phyloP scores from a whole-genome alignment of 2,797 vertebrate species.

The Neosilurus hyrtlii region DNA sequence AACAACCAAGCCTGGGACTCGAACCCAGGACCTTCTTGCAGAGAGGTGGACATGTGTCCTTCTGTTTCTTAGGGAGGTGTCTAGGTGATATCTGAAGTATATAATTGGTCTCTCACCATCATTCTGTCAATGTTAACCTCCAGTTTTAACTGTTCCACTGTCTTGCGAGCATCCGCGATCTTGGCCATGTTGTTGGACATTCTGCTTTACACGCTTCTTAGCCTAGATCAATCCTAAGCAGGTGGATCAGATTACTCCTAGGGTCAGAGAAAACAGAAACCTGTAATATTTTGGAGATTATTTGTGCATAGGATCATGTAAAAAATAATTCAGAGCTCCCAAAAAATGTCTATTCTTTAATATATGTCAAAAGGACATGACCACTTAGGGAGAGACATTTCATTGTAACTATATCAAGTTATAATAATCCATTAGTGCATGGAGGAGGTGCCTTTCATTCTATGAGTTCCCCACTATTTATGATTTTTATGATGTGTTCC shows the following conservation, averaged over 20 bases:
- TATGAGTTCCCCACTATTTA: background rate
- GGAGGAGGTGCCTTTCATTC: too few species aligned
- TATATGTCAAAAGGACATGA: too few species aligned
- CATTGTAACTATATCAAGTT: too few species aligned
- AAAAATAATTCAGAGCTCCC: background rate
- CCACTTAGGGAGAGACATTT: too few species aligned
- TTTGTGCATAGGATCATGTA: background rate
- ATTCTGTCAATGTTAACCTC: slow-evolving; percentile 91
- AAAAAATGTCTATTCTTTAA: too few species aligned
- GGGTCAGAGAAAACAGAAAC: background rate
- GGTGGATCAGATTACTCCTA: background rate
- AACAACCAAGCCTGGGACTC: too few species aligned
- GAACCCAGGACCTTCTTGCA: too few species aligned
- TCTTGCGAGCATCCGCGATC: slow-evolving; percentile 88
- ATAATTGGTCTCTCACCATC: slow-evolving; percentile 74
- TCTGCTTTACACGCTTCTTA: slow-evolving; percentile 38
- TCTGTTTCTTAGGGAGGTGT: background rate
- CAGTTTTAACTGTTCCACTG: slow-evolving; percentile 87
- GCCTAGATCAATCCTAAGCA: background rate
- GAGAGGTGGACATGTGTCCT: too few species aligned
- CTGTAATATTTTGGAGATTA: too few species aligned
- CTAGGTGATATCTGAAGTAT: background rate
- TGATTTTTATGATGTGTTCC: background rate
- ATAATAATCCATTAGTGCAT: too few species aligned
- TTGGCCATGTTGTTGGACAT: slow-evolving; percentile 96